phyloP scores from a whole-genome alignment of 2,888 invertebrate genomes.

The Leptura quadrifasciata region DNA sequence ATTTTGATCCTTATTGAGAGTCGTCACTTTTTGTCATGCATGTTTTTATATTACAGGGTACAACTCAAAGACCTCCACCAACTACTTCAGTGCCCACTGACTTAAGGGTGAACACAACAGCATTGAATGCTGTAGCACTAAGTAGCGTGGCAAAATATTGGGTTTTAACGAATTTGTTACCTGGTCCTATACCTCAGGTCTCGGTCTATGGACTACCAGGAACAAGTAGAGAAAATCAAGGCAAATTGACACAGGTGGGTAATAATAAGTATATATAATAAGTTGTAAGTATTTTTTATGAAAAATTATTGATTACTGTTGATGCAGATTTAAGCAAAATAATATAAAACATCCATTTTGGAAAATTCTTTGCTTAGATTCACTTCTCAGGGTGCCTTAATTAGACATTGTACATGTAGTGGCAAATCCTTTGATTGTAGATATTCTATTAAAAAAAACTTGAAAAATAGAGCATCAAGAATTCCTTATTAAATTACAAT shows the following conservation, averaged over 20 bases:
- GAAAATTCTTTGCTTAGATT: no score
- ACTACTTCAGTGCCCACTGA: slow-evolving; percentile 79
- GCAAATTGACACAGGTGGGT: slow-evolving; percentile 81
- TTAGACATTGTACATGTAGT: no score
- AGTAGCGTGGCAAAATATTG: slow-evolving; percentile 88
- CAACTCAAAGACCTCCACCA: slow-evolving; percentile 74
- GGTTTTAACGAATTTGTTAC: slow-evolving; percentile 89
- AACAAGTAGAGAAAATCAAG: slow-evolving; percentile 77
- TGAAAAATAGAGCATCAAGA: no score
- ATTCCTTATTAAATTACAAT: no score
- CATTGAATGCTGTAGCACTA: slow-evolving; percentile 82
- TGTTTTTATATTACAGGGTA: slow-evolving; percentile 62
- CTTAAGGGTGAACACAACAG: slow-evolving; percentile 79
- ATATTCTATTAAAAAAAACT: no score
- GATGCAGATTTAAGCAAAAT: no score
- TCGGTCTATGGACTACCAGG: slow-evolving; percentile 82
- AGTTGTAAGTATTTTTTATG: no score
- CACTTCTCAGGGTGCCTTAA: no score
- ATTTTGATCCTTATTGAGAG: neutral
- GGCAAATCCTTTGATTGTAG: no score
- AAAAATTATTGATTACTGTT: no score
- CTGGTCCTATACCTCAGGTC: slow-evolving; percentile 85
- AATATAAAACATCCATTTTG: no score
- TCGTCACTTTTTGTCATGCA: neutral
- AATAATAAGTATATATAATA: slow-evolving; percentile 48